These are phyloP conservation scores for Bruchidius siliquastri DNA, from an alignment of 2,888 invertebrate genomes.

Conservation along the genomic window DNA sequence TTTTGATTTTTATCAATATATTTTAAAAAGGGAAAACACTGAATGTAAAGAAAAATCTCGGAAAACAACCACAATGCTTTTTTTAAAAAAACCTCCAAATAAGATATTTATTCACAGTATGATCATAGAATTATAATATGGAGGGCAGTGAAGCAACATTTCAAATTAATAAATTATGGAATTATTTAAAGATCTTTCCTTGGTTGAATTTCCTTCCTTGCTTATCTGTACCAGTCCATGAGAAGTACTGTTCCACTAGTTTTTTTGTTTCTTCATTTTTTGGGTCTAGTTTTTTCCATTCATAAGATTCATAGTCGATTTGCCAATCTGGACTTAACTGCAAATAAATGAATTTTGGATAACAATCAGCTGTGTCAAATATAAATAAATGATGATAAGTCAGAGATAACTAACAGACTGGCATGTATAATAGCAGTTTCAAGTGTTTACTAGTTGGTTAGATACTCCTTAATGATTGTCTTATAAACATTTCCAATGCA, in stretches of 20 bases:
- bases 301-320: conserved; percentile 94
- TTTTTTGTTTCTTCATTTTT: conserved; percentile 75
- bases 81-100: neutral
- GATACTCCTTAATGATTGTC: no score
- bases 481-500: no score
- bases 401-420: no score
- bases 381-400: no score
- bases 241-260: conserved; percentile 83
- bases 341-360: conserved; percentile 27
- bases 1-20: neutral
- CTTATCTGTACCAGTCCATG: conserved; percentile 84
- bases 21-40: neutral
- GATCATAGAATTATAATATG: neutral
- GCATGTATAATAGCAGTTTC: neutral
- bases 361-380: no score
- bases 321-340: conserved; percentile 89
- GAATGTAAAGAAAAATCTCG: neutral
- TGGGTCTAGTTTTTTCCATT: conserved; percentile 91
- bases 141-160: neutral
- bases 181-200: conserved; percentile 98
- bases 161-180: neutral
- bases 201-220: conserved; percentile 91
- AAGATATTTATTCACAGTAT: neutral
- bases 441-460: neutral
- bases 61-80: neutral